These are phyloP conservation scores for Atherix ibis DNA, from an alignment of 2,888 invertebrate genomes.

Conservation along the genomic window DNA sequence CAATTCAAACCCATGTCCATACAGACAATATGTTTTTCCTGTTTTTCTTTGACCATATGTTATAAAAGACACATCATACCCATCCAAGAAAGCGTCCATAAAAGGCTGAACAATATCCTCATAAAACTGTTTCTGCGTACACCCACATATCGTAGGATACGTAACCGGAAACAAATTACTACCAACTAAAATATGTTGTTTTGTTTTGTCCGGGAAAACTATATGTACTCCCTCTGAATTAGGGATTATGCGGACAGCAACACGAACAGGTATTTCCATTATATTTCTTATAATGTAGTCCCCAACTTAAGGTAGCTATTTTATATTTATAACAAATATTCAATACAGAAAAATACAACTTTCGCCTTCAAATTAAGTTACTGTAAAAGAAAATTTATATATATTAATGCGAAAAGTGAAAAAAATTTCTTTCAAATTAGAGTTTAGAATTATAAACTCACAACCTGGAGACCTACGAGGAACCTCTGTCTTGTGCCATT, in stretches of 20 bases:
- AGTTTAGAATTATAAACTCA: too few species aligned
- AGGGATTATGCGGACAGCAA: constrained; percentile 50
- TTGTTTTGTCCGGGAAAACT: constrained; percentile 37
- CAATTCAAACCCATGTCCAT: constrained; percentile 48
- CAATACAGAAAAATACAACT: too few species aligned
- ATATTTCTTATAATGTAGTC: too few species aligned
- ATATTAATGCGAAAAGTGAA: too few species aligned
- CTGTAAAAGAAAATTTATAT: too few species aligned
- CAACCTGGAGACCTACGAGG: too few species aligned
- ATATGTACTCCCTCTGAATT: constrained; percentile 37
- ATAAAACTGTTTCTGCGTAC: constrained; percentile 46
- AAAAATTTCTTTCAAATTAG: too few species aligned
- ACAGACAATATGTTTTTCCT: constrained; percentile 58
- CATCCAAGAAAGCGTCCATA: constrained; percentile 50
- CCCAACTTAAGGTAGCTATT: too few species aligned
- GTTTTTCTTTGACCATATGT: constrained; percentile 49
- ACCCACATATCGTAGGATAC: constrained; percentile 41
- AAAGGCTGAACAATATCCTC: constrained; percentile 48
- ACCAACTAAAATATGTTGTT: constrained; percentile 22
- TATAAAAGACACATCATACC: constrained; percentile 59
- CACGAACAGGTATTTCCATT: constrained; percentile 60
- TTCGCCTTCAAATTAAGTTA: too few species aligned
- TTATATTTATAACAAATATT: too few species aligned
- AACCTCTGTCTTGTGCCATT: too few species aligned
- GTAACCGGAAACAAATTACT: constrained; percentile 35